phyloP scores from a whole-genome alignment of 2,888 invertebrate genomes.

The Heliconius ethilla region DNA sequence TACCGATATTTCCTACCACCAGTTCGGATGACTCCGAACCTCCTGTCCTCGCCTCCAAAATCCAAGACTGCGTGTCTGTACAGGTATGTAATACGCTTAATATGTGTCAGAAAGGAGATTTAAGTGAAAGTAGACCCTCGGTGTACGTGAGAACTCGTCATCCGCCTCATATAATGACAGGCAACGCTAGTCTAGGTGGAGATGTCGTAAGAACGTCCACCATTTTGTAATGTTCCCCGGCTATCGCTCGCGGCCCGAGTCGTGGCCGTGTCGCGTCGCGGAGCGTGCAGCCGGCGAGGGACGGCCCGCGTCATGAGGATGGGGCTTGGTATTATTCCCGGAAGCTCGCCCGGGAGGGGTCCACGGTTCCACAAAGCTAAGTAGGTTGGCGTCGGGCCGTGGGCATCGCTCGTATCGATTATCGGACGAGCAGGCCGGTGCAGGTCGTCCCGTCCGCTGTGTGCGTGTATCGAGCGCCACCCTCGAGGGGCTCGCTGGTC shows the following conservation, averaged over 20 bases:
- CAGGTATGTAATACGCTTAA: constrained; percentile 82
- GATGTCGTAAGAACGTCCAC: constrained; percentile 84
- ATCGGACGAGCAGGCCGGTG: constrained; percentile 77
- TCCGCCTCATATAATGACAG: constrained; percentile 79
- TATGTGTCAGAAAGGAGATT: constrained; percentile 66
- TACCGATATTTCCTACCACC: constrained; percentile 83
- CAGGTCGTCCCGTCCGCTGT: constrained; percentile 73
- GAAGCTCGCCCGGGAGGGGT: constrained; percentile 74
- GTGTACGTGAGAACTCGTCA: constrained; percentile 79
- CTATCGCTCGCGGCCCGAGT: constrained; percentile 77
- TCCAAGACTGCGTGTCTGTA: constrained; percentile 84
- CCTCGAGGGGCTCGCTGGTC: constrained; percentile 79
- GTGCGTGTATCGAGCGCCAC: constrained; percentile 79
- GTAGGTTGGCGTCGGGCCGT: constrained; percentile 67
- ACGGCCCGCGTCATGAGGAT: constrained; percentile 75
- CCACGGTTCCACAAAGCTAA: constrained; percentile 68
- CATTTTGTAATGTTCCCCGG: constrained; percentile 82
- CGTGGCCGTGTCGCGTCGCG: constrained; percentile 78
- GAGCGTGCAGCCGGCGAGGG: constrained; percentile 78
- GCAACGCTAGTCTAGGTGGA: constrained; percentile 79
- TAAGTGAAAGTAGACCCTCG: constrained; percentile 80
- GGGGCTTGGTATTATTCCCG: constrained; percentile 75
- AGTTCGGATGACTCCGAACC: constrained; percentile 80
- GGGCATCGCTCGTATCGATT: constrained; percentile 77
- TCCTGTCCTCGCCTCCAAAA: constrained; percentile 83